Evolutionary conservation across 2,888 invertebrate species (phyloP).

Genomic region (Diarsia brunnea): DNA sequence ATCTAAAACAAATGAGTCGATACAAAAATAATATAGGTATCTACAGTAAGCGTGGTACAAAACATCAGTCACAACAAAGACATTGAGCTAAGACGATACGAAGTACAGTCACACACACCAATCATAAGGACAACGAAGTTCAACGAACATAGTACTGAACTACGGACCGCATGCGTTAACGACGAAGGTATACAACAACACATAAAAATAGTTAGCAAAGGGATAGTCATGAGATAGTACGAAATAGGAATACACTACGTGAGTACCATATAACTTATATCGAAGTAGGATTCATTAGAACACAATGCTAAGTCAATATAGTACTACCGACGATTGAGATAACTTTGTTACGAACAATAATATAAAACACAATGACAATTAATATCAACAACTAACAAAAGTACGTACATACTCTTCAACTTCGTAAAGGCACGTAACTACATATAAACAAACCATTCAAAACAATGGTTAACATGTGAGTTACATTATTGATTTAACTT

Average conservation of each 20-base stretch:
- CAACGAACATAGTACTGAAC: conserved; percentile 40
- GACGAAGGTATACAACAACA: conserved; percentile 50
- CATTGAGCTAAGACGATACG: conserved; percentile 81
- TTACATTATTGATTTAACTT: conserved; percentile 53
- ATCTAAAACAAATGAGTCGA: conserved; percentile 51
- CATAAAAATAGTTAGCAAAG: conserved; percentile 49
- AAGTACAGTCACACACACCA: conserved; percentile 65
- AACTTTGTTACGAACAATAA: conserved; percentile 32
- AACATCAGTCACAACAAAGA: conserved; percentile 77
- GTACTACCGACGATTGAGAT: conserved; percentile 41
- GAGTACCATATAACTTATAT: conserved; percentile 59
- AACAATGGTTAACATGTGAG: conserved; percentile 70
- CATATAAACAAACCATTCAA: conserved; percentile 74
- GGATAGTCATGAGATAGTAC: conserved; percentile 45
- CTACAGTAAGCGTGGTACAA: conserved; percentile 71
- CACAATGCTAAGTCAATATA: conserved; percentile 40
- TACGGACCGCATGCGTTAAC: conserved; percentile 20
- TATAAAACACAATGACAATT: conserved; percentile 51
- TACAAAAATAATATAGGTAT: conserved; percentile 65
- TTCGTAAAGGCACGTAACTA: conserved; percentile 79
- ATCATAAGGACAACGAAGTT: conserved; percentile 39
- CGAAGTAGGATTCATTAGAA: conserved; percentile 46
- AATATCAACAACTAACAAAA: conserved; percentile 72
- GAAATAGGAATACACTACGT: conserved; percentile 49
- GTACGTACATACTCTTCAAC: conserved; percentile 64